These are phyloP conservation scores for Mobula hypostoma DNA, from an alignment of 2,113 vertebrate species.

Conservation along the genomic window DNA sequence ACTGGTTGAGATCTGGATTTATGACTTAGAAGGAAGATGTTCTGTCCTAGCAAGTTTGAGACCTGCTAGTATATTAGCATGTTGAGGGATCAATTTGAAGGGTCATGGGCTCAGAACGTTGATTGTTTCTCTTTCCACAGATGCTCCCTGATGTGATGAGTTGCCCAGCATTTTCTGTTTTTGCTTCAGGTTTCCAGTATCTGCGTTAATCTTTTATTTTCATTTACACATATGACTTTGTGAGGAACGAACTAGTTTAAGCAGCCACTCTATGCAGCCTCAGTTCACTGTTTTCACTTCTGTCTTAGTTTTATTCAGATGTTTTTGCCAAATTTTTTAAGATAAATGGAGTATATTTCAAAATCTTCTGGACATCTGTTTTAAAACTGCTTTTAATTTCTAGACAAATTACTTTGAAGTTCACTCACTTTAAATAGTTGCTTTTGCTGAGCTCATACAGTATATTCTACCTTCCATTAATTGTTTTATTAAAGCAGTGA, in stretches of 20 bases:
- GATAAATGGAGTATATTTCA: neutral
- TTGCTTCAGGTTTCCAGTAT: too few relatives aligned
- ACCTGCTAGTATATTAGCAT: neutral
- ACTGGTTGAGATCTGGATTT: neutral
- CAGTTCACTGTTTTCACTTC: neutral
- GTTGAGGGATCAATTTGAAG: too few relatives aligned
- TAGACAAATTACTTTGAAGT: neutral
- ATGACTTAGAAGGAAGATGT: neutral
- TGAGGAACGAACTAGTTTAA: neutral
- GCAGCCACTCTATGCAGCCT: neutral
- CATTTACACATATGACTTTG: neutral
- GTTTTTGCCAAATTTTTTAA: neutral
- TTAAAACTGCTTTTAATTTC: neutral
- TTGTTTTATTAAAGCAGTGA: conserved; percentile 29
- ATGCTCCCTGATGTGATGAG: too few relatives aligned
- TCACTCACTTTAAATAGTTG: conserved; percentile 16
- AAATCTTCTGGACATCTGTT: neutral
- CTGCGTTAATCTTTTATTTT: neutral
- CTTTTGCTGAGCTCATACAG: neutral
- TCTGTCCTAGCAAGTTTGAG: neutral
- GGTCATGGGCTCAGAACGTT: too few relatives aligned
- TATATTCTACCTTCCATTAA: conserved; percentile 19
- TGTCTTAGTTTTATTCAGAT: neutral
- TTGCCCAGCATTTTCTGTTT: too few relatives aligned
- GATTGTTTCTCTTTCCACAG: neutral